Base-by-base conservation (phyloP, 2,797 vertebrate species). In the Schizopygopsis malacanthus region DNA sequence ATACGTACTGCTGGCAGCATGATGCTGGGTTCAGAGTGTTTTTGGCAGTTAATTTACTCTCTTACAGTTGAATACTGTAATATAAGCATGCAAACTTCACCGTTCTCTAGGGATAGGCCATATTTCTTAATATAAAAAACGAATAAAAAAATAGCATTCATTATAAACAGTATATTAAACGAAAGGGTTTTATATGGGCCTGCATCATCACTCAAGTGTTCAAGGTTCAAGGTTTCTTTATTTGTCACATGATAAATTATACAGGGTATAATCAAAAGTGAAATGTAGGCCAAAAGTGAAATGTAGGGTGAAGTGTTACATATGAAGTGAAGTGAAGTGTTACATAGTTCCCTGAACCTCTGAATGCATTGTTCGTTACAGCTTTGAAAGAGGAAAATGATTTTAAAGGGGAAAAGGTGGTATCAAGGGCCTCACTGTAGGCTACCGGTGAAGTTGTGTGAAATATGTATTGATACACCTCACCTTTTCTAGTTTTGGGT, bases 1-100 rank as follows among this genome's bases (percentile, higher is more conserved):
- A 41, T 71, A 81, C 56, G 22, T 50, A 72, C 33, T 72, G 69
- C 67, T 59, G 50, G 10, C n/a, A 43, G n/a, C 67, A 59, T 43
- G n/a, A 54, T 59, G 80, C n/a, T 59, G n/a, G 7, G 25, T 73
- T 47, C 41, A 59, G 37, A 33, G 81, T 61, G 52, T 37, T 82
- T 45, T 59, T 28, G 39, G 25, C 50, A 59, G 52, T 82, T 73
- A 11, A 37, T 73, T 82, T 47, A 72, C 28, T 71, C 13, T 18
- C 33, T 37, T 13, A 69, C 28, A 39, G 6, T 22, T 70, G 6
- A 81, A 56, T 70, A 4, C 8, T n/a, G 13, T 18, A 12, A 56
- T 22, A 47, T 33, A 22, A 65, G 25, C 25, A 65, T 65, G 39
- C 59, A 65, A 9, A n/a, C 6, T 7, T 39, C 33, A 63, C 15